These are phyloP conservation scores for Anaspis maculata DNA, from an alignment of 2,888 invertebrate genomes.

Conservation along the genomic window DNA sequence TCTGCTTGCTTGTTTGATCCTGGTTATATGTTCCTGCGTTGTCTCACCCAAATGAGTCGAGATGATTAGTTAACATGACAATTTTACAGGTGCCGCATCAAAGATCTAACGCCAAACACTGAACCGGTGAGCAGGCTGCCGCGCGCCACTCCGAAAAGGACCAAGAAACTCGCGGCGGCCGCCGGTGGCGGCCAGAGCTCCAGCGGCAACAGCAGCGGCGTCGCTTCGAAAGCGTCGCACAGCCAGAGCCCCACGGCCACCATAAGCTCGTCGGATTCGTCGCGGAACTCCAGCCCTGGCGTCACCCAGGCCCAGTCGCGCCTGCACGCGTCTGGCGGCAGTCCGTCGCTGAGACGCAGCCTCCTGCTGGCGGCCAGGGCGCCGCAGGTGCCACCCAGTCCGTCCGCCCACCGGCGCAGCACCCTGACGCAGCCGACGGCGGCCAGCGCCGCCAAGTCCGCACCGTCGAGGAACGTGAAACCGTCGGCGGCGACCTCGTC, in stretches of 20 bases:
- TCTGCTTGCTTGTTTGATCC: too few relatives aligned
- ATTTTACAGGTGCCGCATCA: slow-evolving; percentile 52
- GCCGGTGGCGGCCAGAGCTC: too few relatives aligned
- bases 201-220: too few relatives aligned
- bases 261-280: slow-evolving; percentile 48
- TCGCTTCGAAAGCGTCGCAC: slow-evolving; percentile 22
- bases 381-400: slow-evolving; percentile 46
- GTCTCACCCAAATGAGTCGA: too few relatives aligned
- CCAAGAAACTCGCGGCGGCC: slow-evolving; percentile 29
- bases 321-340: slow-evolving; percentile 25
- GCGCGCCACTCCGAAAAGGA: slow-evolving; percentile 25
- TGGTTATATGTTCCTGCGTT: too few relatives aligned
- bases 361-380: slow-evolving; percentile 47
- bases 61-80: too few relatives aligned
- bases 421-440: slow-evolving; percentile 50
- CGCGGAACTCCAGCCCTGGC: slow-evolving; percentile 60
- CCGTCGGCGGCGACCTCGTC: slow-evolving; percentile 9
- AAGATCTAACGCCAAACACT: slow-evolving; percentile 48
- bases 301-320: slow-evolving; percentile 27
- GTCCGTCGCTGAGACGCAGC: slow-evolving; percentile 45
- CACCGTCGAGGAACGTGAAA: slow-evolving; percentile 28
- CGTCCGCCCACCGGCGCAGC: slow-evolving; percentile 42
- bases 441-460: slow-evolving; percentile 51
- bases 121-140: slow-evolving; percentile 35
- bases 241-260: slow-evolving; percentile 42